Evolutionary conservation across 2,888 invertebrate species (phyloP).

Genomic region (Hanleya hanleyi): DNA sequence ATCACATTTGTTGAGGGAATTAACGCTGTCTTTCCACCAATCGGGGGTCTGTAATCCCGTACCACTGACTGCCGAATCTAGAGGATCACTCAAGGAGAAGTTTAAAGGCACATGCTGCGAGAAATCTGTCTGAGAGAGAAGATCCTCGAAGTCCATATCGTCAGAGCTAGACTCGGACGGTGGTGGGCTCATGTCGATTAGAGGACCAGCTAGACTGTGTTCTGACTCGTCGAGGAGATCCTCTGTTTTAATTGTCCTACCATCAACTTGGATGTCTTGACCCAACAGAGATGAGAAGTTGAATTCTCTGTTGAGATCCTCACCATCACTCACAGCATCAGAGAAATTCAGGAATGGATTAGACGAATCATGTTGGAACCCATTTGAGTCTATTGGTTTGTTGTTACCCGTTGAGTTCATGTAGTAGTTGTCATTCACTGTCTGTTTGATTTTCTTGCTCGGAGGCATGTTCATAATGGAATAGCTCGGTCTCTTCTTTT

Average conservation of each 20-base stretch:
- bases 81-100: constrained; percentile 54
- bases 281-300: constrained; percentile 70
- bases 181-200: constrained; percentile 66
- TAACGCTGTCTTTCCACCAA: constrained; percentile 67
- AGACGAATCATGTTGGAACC: neutral
- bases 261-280: constrained; percentile 71
- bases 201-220: constrained; percentile 51
- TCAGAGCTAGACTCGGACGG: constrained; percentile 65
- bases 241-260: constrained; percentile 67
- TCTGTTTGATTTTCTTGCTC: constrained; percentile 47
- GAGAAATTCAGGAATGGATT: constrained; percentile 4
- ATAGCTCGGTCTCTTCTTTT: constrained; percentile 75
- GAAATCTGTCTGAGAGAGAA: constrained; percentile 54
- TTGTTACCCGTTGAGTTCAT: constrained; percentile 32
- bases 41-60: constrained; percentile 68
- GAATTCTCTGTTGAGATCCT: constrained; percentile 61
- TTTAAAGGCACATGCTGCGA: constrained; percentile 48
- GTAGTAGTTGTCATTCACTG: constrained; percentile 48
- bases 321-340: constrained; percentile 20
- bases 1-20: neutral
- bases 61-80: constrained; percentile 71
- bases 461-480: neutral
- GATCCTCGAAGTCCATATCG: constrained; percentile 66
- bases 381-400: too few relatives aligned
- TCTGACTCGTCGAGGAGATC: constrained; percentile 59